Conservation (phyloP, 2,113 vertebrate species). For the Reinhardtius hippoglossoides region DNA sequence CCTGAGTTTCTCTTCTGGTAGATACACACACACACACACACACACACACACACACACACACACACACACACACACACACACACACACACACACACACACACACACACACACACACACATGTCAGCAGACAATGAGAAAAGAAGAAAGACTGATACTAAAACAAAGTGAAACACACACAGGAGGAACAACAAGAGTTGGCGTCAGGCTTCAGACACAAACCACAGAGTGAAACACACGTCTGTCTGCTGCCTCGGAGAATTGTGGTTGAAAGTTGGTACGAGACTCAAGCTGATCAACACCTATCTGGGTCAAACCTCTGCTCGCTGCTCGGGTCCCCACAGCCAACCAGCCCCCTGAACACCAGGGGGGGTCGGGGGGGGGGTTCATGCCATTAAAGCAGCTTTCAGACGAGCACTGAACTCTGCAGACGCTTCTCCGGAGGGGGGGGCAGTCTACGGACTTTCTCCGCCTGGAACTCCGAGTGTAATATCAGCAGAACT, state of each 20-base stretch:
- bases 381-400: too few species aligned
- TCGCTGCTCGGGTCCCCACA: constrained; percentile 15
- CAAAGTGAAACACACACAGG: neutral
- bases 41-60: too few species aligned
- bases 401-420: neutral
- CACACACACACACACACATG: too few species aligned
- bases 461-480: too few species aligned
- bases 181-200: constrained; percentile 10
- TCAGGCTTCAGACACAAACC: constrained; percentile 43
- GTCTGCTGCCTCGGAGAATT: constrained; percentile 4
- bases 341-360: neutral
- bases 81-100: too few species aligned
- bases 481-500: too few species aligned
- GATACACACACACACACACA: too few species aligned
- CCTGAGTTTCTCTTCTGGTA: too few species aligned
- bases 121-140: neutral
- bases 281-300: constrained; percentile 32
- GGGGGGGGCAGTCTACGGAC: too few species aligned
- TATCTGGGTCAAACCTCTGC: constrained; percentile 73
- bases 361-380: too few species aligned
- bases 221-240: constrained; percentile 41
- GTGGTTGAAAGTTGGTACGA: constrained; percentile 42
- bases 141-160: neutral
- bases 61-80: too few species aligned
- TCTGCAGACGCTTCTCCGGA: too few species aligned